phyloP scores from a whole-genome alignment of 23 tunicate species.

The Styela clava region DNA sequence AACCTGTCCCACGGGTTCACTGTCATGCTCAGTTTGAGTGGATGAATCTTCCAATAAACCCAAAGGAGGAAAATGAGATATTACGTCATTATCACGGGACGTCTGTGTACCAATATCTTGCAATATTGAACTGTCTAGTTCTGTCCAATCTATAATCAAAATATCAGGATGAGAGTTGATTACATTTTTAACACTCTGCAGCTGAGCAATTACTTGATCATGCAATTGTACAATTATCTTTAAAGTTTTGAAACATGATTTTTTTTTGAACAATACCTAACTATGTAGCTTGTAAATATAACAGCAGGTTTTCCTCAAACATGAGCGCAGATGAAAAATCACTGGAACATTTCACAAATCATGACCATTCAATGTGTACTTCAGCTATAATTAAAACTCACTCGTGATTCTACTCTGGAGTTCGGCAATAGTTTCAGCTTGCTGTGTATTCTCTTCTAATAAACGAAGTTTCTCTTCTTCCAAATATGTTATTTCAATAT shows the following conservation, averaged over 20 bases:
- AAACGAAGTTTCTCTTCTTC: conserved; percentile 7
- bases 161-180: no score
- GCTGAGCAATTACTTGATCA: no score
- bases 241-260: no score
- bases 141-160: background rate
- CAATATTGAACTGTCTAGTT: background rate
- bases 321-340: no score
- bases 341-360: no score
- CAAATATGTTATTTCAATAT: background rate
- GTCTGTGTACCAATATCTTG: background rate
- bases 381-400: no score
- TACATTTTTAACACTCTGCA: no score
- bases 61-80: background rate
- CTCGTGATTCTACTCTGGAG: background rate
- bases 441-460: conserved; percentile 17
- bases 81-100: background rate
- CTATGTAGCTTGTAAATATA: no score
- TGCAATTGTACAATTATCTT: no score
- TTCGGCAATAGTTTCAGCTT: conserved; percentile 12
- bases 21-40: conserved; percentile 40
- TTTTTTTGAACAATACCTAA: no score
- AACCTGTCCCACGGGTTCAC: background rate
- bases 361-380: no score
- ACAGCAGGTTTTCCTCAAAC: no score
- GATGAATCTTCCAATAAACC: conserved; percentile 19